Percentiles rank a stretch among this genome's conserved stretches.
phyloP scores from a whole-genome alignment of 2,888 invertebrate species.

The Tenodera sinensis region DNA sequence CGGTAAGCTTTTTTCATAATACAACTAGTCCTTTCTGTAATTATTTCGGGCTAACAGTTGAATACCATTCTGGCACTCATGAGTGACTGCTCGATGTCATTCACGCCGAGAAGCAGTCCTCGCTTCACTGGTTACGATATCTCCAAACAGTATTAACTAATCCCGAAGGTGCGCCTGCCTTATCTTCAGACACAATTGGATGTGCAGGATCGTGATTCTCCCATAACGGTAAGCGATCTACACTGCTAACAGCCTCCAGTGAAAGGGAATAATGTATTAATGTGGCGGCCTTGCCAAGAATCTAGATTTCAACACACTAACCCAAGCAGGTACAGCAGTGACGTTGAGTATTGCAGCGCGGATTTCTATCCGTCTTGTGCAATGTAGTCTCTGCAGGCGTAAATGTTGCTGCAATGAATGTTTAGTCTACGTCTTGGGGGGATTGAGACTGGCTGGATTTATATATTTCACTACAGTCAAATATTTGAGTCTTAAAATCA shows the following conservation, averaged over 20 bases:
- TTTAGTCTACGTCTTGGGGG: too few relatives aligned
- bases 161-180: neutral
- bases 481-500: too few relatives aligned
- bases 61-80: too few relatives aligned
- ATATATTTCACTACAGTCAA: too few relatives aligned
- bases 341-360: neutral
- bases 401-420: too few relatives aligned
- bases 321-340: neutral
- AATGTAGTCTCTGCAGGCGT: too few relatives aligned
- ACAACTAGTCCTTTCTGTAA: too few relatives aligned
- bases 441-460: too few relatives aligned
- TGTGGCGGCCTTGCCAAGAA: neutral
- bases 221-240: neutral
- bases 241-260: neutral
- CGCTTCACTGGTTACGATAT: neutral
- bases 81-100: neutral
- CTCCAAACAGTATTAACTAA: neutral
- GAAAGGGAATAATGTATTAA: neutral
- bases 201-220: neutral
- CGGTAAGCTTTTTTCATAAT: too few relatives aligned
- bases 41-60: too few relatives aligned
- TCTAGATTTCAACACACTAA: neutral
- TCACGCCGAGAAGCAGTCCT: neutral
- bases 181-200: neutral
- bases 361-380: neutral